Conservation (phyloP, 2,888 invertebrate species). For the Tanypteryx hageni region DNA sequence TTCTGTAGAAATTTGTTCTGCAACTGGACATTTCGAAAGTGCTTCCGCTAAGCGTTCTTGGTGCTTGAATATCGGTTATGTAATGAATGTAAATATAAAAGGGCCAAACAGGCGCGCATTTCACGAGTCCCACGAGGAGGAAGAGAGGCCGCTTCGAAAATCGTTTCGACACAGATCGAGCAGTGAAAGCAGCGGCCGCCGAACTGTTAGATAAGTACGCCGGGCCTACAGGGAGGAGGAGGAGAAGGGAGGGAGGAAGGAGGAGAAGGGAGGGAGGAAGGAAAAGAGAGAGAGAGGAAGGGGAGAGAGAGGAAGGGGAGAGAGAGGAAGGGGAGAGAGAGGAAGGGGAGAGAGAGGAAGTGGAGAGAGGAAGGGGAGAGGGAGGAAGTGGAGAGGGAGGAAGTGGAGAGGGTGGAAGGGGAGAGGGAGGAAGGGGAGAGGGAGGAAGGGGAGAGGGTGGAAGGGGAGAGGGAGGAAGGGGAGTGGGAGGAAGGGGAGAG, state of each 20-base stretch:
- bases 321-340: not conserved
- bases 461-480: slow-evolving; percentile 65
- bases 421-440: not conserved
- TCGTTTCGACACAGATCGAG: not conserved
- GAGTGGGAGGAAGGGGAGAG: not conserved
- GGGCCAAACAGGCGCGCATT: not conserved
- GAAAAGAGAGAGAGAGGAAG: not conserved
- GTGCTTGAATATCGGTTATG: too few relatives aligned
- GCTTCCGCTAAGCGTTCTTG: not conserved
- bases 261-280: not conserved
- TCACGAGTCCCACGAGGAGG: not conserved
- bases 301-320: not conserved
- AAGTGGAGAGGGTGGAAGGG: not conserved
- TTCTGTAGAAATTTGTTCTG: not conserved
- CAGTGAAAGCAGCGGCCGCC: not conserved
- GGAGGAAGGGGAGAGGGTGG: slow-evolving; percentile 67
- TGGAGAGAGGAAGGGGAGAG: not conserved
- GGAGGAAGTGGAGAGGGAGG: slow-evolving; percentile 57
- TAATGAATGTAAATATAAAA: not conserved
- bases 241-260: slow-evolving; percentile 67
- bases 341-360: not conserved
- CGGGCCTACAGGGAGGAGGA: not conserved
- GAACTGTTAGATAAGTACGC: not conserved
- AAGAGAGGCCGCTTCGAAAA: not conserved
- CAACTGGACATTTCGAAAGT: not conserved